phyloP scores from a whole-genome alignment of 92 coral and sea anemone species.

The Phenganax subtilis region DNA sequence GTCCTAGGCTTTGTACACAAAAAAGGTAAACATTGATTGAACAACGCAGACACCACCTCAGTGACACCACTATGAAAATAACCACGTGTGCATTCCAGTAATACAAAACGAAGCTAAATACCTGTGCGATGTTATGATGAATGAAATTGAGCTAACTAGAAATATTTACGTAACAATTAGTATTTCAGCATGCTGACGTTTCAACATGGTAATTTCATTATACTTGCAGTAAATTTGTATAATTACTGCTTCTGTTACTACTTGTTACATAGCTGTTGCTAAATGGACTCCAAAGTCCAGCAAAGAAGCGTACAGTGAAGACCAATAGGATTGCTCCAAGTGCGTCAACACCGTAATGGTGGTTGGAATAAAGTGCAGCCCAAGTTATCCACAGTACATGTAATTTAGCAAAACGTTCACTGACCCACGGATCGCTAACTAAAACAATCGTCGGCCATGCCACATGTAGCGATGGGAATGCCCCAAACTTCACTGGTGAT shows the following conservation, averaged over 20 bases:
- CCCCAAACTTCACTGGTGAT: constrained; percentile 98
- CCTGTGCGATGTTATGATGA: neutral
- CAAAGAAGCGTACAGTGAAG: constrained; percentile 85
- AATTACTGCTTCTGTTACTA: constrained; percentile 19
- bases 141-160: constrained; percentile 4
- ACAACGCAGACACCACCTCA: too few relatives aligned
- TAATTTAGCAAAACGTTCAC: constrained; percentile 95
- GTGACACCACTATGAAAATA: too few relatives aligned
- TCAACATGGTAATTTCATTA: constrained; percentile 19
- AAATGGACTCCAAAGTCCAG: constrained; percentile 97
- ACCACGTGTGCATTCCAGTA: constrained; percentile 2
- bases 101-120: constrained; percentile 5
- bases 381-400: constrained; percentile 99
- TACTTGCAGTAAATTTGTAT: constrained; percentile 33
- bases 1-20: too few relatives aligned
- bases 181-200: neutral
- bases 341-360: constrained; percentile 99
- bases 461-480: constrained; percentile 94
- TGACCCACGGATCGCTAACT: constrained; percentile 99
- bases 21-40: too few relatives aligned
- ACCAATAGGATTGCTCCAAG: constrained; percentile 92
- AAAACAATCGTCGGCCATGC: constrained; percentile 95
- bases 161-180: neutral
- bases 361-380: constrained; percentile 99
- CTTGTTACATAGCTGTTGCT: constrained; percentile 3